Percentiles rank a stretch among this genome's conserved stretches.
These are phyloP conservation scores for Polydrusus pterygomalis DNA, from an alignment of 2,888 invertebrate species.

Conservation along the genomic window DNA sequence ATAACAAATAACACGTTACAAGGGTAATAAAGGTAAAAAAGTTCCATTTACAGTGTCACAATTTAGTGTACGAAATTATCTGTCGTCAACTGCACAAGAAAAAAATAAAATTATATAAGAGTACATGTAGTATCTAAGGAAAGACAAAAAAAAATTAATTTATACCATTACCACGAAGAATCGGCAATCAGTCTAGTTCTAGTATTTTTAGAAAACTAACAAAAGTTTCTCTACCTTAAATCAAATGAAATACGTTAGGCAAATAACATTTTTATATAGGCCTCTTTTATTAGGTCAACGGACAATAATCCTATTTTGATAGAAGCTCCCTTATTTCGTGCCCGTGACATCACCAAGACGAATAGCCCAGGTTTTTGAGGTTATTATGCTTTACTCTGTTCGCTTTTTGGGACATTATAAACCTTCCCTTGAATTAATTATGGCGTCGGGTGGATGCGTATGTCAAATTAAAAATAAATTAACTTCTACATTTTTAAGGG, in stretches of 20 bases:
- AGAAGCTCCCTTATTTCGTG: constrained; percentile 42
- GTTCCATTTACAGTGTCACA: too few relatives aligned
- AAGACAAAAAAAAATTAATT: too few relatives aligned
- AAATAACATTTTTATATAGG: constrained; percentile 8
- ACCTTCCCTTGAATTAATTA: constrained; percentile 49
- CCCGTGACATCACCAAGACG: constrained; percentile 63
- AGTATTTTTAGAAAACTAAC: too few relatives aligned
- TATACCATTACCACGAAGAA: too few relatives aligned
- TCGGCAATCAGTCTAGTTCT: too few relatives aligned
- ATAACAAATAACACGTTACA: too few relatives aligned
- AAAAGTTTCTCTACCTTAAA: not conserved
- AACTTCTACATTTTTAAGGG: constrained; percentile 31
- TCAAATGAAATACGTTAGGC: not conserved
- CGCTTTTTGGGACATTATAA: constrained; percentile 46
- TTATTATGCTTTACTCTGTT: constrained; percentile 62
- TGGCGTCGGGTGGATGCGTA: constrained; percentile 36
- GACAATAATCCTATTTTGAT: constrained; percentile 45
- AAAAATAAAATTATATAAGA: too few relatives aligned
- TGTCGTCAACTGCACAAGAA: too few relatives aligned
- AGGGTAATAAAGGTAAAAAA: too few relatives aligned
- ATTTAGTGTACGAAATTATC: too few relatives aligned
- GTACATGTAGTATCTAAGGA: too few relatives aligned
- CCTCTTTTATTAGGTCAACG: constrained; percentile 20
- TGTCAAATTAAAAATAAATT: constrained; percentile 47
- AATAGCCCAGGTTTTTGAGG: constrained; percentile 63